These are phyloP conservation scores for Oligia latruncula DNA, from an alignment of 2,888 invertebrate genomes.

Conservation along the genomic window DNA sequence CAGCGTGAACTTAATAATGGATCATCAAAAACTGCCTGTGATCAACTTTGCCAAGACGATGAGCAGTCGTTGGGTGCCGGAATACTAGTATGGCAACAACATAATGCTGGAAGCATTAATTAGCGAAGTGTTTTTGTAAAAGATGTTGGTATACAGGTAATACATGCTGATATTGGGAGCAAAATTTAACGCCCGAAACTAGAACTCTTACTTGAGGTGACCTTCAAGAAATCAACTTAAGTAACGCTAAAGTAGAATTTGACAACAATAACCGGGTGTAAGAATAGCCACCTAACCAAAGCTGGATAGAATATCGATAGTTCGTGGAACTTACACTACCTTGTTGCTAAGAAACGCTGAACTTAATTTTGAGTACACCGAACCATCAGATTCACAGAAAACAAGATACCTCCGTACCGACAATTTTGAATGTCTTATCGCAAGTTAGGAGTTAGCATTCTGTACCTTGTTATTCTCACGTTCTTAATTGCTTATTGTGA, in stretches of 20 bases:
- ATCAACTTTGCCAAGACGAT: too few species aligned
- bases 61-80: not conserved
- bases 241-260: not conserved
- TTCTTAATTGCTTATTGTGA: slow-evolving; percentile 59
- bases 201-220: not conserved
- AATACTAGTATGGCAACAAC: not conserved
- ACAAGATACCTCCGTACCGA: not conserved
- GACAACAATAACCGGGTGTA: too few species aligned
- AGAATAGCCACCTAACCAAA: not conserved
- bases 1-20: not conserved
- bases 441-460: slow-evolving; percentile 23
- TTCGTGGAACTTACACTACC: not conserved
- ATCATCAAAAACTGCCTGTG: not conserved
- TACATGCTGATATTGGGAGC: not conserved
- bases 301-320: not conserved
- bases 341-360: not conserved
- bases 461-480: slow-evolving; percentile 53
- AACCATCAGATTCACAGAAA: not conserved
- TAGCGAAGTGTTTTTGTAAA: not conserved
- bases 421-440: slow-evolving; percentile 13
- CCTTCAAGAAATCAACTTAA: not conserved
- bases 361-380: not conserved
- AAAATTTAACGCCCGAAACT: not conserved
- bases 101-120: not conserved
- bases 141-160: not conserved